Evolutionary conservation across 2,113 vertebrate genomes (phyloP).

Genomic region (Pituophis catenifer): DNA sequence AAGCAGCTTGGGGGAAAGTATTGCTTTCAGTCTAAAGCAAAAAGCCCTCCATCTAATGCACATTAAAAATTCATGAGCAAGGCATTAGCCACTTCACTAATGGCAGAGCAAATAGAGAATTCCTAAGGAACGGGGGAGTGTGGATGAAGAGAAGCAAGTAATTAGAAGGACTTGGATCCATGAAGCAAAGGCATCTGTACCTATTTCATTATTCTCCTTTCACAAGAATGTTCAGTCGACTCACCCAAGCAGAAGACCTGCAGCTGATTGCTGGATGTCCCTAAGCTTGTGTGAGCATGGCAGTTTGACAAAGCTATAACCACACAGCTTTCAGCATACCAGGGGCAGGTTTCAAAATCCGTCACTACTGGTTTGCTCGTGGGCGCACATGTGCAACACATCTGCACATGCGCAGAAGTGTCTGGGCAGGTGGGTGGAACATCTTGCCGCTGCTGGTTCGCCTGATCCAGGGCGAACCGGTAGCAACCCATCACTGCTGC

Average conservation of each 20-base stretch:
- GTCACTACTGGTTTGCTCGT: too few species aligned
- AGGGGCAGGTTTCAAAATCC: background rate
- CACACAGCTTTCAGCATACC: background rate
- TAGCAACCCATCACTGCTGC: too few species aligned
- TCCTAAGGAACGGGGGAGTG: background rate
- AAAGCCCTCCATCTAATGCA: background rate
- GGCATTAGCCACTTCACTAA: background rate
- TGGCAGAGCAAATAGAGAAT: background rate
- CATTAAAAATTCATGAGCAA: slow-evolving; percentile 4
- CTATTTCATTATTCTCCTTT: background rate
- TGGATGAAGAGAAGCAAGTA: background rate
- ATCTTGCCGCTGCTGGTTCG: too few species aligned
- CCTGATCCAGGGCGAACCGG: too few species aligned
- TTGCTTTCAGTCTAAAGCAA: background rate
- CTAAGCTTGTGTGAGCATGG: background rate
- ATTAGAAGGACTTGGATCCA: background rate
- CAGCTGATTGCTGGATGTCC: background rate
- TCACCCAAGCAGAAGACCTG: background rate
- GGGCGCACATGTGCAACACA: too few species aligned
- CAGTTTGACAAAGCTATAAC: background rate
- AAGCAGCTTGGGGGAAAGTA: background rate
- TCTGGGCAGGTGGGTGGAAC: rapidly evolving
- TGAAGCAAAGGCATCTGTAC: background rate
- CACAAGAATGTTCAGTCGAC: background rate
- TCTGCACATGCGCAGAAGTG: too few species aligned